Conservation (phyloP, 2,797 vertebrate genomes). For the Crypturellus tataupa region DNA sequence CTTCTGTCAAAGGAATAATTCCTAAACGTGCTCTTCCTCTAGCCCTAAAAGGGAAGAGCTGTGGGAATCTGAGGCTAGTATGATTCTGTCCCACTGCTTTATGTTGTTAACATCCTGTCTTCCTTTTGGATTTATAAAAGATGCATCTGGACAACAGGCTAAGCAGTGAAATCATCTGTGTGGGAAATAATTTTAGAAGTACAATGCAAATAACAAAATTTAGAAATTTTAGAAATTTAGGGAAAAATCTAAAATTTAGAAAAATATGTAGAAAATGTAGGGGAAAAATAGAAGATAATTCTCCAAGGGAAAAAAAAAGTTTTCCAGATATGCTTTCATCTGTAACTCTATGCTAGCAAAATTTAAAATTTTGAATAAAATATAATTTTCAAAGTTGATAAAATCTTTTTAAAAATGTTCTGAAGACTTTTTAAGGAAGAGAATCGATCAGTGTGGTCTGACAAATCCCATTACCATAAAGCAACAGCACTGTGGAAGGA, state of each 20-base stretch:
- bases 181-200: neutral
- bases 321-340: neutral
- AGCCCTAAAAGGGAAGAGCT: neutral
- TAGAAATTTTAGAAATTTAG: too few relatives aligned
- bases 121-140: neutral
- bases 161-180: neutral
- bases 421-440: neutral
- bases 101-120: neutral
- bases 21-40: neutral
- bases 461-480: neutral
- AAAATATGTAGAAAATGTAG: too few relatives aligned
- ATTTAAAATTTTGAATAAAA: neutral
- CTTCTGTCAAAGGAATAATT: neutral
- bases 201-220: neutral
- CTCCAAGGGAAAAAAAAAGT: neutral
- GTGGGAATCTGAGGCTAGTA: neutral
- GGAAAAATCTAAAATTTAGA: too few relatives aligned
- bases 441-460: neutral
- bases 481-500: neutral
- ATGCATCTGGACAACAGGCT: neutral
- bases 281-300: too few relatives aligned
- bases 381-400: neutral
- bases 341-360: neutral
- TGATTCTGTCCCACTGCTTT: neutral
- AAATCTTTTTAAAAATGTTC: neutral